Evolutionary conservation across 2,888 invertebrate species (phyloP), one percentile per base, ranked within the genome.

Genomic region (Homarus gammarus): DNA sequence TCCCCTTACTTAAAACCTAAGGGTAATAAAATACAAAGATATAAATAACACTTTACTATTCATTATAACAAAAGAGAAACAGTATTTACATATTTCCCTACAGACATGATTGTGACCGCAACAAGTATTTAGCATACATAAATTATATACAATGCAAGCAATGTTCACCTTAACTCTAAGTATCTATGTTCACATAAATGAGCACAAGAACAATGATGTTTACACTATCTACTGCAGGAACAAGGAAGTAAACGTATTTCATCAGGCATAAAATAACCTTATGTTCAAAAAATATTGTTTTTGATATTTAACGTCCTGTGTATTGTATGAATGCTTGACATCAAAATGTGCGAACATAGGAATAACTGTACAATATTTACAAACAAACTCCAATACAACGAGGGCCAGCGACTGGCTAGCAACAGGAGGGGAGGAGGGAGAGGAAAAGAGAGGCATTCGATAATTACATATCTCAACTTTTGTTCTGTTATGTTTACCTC

Each of bases 281-380:
- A 64, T 64, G 6, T 27, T 64, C 8, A 64, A 64, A 64, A 64
- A 27, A 64, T 64, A 64, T 64, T 64, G 64, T 22, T 64, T 27
- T 8, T 44, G 6, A 44, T 64, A n/a, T 27, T 31, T 3, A 64
- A 27, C 6, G n/a, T 27, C 31, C 5, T 27, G 12, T 64, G 12
- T 27, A 3, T 27, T 64, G 27, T 64, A 64, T 27, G 27, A n/a
- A 64, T 8, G 27, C 27, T 64, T 64, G 10, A 36, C 79, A 79
- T 61, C 64, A 36, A 61, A 79, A 61, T 40, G 64, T 79, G 79
- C 38, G 27, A 36, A 79, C 64, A 27, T 40, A 79, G 40, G 38
- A 56, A 27, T 61, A 36, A 64, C 79, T 79, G 79, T 79, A 79
- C 79, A 79, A 10, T 79, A 79, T 79, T 61, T 79, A 79, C 79